phyloP scores from a whole-genome alignment of 2,888 invertebrate genomes.

The Lepidocyrtoides sp. region DNA sequence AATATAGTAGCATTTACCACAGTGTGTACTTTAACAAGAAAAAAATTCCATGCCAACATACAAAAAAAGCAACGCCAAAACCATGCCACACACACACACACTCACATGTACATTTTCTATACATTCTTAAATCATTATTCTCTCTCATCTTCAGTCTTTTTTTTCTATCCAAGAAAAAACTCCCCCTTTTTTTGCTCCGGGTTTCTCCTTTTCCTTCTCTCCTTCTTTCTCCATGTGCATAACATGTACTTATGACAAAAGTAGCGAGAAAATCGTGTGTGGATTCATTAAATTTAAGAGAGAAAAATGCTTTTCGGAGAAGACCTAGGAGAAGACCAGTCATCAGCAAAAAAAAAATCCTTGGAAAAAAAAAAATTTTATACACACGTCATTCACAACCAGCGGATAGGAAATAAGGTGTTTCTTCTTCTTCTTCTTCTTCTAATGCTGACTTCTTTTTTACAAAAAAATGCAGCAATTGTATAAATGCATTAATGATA shows the following conservation, averaged over 20 bases:
- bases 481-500: neutral
- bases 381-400: neutral
- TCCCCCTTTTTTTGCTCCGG: constrained; percentile 42
- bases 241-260: neutral
- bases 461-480: neutral
- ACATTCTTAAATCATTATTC: constrained; percentile 67
- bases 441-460: neutral
- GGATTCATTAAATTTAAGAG: neutral
- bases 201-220: constrained; percentile 43
- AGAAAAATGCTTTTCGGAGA: neutral
- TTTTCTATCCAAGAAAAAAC: constrained; percentile 10
- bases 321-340: neutral
- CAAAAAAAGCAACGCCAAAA: constrained; percentile 5
- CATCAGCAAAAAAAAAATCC: constrained; percentile 19
- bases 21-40: neutral
- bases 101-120: constrained; percentile 21
- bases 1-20: neutral
- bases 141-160: neutral
- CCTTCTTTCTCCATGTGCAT: neutral
- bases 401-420: neutral
- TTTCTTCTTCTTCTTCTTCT: neutral
- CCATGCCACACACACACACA: constrained; percentile 56
- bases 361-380: neutral
- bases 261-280: constrained; percentile 1
- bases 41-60: constrained; percentile 34